Evolutionary conservation across 2,797 vertebrate genomes (phyloP).

Genomic region (Melanotaenia nigrans): DNA sequence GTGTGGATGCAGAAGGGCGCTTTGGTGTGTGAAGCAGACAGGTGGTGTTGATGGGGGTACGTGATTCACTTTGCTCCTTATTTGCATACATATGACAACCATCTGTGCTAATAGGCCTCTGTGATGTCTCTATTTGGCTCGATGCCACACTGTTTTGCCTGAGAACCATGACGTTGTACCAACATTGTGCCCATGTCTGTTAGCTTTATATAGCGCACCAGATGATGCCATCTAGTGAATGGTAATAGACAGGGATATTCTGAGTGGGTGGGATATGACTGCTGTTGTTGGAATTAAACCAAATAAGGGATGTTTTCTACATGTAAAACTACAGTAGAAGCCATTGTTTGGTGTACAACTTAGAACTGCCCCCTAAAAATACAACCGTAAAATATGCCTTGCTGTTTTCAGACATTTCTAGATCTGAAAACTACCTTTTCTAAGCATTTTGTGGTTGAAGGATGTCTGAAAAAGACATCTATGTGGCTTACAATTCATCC

Average conservation of each 20-base stretch:
- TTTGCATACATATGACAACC: conserved; percentile 99
- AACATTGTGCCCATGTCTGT: conserved; percentile 49
- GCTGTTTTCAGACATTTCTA: neutral
- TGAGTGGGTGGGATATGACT: conserved; percentile 33
- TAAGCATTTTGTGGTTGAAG: neutral
- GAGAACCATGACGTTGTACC: conserved; percentile 61
- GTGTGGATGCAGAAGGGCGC: conserved; percentile 29
- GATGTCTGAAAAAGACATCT: neutral
- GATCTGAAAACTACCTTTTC: neutral
- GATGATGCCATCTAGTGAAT: conserved; percentile 62
- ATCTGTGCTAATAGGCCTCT: conserved; percentile 95
- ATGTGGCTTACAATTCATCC: too few relatives aligned
- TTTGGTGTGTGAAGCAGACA: conserved; percentile 86
- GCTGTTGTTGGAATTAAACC: conserved; percentile 2
- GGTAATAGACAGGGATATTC: conserved; percentile 22
- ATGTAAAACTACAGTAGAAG: conserved; percentile 3
- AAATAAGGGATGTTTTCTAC: neutral
- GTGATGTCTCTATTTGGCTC: conserved; percentile 93
- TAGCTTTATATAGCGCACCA: conserved; percentile 53
- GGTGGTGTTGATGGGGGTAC: conserved; percentile 90
- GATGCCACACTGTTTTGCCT: conserved; percentile 66
- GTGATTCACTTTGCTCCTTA: conserved; percentile 95
- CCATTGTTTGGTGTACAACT: too few relatives aligned
- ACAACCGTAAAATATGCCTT: neutral
- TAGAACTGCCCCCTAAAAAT: neutral